These are phyloP conservation scores for Choreutis nemorana DNA, from an alignment of 2,888 invertebrate species.

Conservation along the genomic window DNA sequence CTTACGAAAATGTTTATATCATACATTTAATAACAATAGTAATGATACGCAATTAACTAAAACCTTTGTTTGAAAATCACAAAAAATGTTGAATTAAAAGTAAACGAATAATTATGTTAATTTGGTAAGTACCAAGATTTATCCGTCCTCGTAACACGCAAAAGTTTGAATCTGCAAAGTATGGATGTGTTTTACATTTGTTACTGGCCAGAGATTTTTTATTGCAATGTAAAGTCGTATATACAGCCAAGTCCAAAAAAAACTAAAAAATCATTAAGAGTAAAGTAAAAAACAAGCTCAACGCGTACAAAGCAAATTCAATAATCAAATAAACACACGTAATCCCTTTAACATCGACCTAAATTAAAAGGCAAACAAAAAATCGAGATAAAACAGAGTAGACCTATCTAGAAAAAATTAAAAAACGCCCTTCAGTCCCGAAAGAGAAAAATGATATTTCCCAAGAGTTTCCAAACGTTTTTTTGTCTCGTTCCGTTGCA, in stretches of 20 bases:
- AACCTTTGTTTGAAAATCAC: constrained; percentile 1
- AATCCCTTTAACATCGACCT: constrained; percentile 39
- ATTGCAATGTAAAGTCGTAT: no score
- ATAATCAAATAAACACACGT: no score
- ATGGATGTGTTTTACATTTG: no score
- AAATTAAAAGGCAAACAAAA: constrained; percentile 37
- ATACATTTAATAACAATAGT: no score
- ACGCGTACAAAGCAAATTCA: constrained; percentile 12
- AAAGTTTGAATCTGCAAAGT: no score
- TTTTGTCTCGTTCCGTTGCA: constrained; percentile 43
- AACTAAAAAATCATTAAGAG: constrained; percentile 1
- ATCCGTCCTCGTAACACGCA: constrained; percentile 7
- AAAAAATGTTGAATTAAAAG: constrained; percentile 1
- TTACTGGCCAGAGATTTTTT: no score
- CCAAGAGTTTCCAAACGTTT: constrained; percentile 59
- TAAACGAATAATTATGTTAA: no score
- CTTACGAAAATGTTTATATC: no score
- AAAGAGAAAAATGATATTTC: constrained; percentile 62
- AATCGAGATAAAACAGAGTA: constrained; percentile 23
- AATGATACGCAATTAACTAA: not conserved
- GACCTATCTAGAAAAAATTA: constrained; percentile 29
- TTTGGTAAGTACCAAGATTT: not conserved
- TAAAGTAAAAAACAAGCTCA: constrained; percentile 14
- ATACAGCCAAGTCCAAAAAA: constrained; percentile 4
- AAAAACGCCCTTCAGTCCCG: constrained; percentile 58